Conservation (phyloP, 2,888 invertebrate species). For the Pristionchus japonicus region DNA sequence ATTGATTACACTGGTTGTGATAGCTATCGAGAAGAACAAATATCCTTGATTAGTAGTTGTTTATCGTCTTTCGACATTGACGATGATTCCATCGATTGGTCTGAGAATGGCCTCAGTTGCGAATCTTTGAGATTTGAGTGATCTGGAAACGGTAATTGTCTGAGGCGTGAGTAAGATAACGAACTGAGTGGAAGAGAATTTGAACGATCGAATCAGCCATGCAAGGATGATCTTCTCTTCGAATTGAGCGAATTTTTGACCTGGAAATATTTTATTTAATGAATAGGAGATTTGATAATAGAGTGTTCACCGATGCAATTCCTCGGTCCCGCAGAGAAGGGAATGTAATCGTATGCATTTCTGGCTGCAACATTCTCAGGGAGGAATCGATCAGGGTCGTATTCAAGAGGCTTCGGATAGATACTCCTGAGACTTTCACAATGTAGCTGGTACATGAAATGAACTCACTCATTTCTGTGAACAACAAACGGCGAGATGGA, state of each 20-base stretch:
- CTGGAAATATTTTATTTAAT: background rate
- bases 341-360: constrained; percentile 34
- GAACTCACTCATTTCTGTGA: constrained; percentile 33
- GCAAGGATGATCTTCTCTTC: constrained; percentile 40
- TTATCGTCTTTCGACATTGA: constrained; percentile 7
- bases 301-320: constrained; percentile 2
- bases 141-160: background rate
- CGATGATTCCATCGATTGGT: constrained; percentile 3
- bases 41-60: background rate
- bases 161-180: too few relatives aligned
- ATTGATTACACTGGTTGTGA: background rate
- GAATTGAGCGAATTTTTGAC: constrained; percentile 33
- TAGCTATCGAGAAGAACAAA: background rate
- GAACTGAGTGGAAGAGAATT: too few relatives aligned
- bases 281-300: background rate
- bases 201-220: constrained; percentile 4
- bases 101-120: constrained; percentile 19
- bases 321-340: constrained; percentile 34
- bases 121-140: background rate
- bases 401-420: background rate
- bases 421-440: background rate
- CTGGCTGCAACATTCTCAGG: background rate
- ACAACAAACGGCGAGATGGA: background rate
- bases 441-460: background rate
- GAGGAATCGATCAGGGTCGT: constrained; percentile 41